These are phyloP conservation scores for Silurus glanis DNA, from an alignment of 2,113 vertebrate genomes.

Conservation along the genomic window DNA sequence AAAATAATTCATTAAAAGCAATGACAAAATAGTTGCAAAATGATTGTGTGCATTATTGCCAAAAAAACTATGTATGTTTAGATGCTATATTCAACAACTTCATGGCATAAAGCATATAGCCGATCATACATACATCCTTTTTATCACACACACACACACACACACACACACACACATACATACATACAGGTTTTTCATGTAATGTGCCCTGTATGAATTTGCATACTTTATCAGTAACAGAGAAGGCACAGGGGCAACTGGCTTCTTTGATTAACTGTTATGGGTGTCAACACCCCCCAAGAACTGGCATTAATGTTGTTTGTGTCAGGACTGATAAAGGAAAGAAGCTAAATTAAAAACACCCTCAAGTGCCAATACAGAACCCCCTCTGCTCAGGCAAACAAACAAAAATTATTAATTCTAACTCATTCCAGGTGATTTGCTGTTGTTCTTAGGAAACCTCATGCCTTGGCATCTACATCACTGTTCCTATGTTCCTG, in stretches of 20 bases:
- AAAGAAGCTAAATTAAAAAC: not conserved
- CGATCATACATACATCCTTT: not conserved
- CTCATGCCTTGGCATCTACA: not conserved
- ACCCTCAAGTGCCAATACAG: not conserved
- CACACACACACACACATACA: no score
- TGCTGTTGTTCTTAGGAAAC: not conserved
- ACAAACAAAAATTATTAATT: not conserved
- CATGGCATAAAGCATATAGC: not conserved
- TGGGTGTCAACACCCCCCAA: not conserved
- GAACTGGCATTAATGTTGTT: not conserved
- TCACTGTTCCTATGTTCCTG: not conserved
- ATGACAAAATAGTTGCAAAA: not conserved
- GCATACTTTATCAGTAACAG: not conserved
- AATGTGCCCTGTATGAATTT: not conserved
- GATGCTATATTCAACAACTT: not conserved
- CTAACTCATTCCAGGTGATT: not conserved
- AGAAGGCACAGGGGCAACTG: not conserved
- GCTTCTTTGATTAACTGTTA: not conserved
- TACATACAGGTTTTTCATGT: not conserved
- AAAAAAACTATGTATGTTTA: not conserved
- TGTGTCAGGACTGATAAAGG: conserved; percentile 19
- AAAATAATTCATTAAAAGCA: no score
- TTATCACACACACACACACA: no score
- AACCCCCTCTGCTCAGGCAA: not conserved
- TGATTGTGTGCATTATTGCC: not conserved